Evolutionary conservation across 2,113 vertebrate species (phyloP), one percentile per base, ranked within the genome.

Genomic region (Camelus bactrianus): DNA sequence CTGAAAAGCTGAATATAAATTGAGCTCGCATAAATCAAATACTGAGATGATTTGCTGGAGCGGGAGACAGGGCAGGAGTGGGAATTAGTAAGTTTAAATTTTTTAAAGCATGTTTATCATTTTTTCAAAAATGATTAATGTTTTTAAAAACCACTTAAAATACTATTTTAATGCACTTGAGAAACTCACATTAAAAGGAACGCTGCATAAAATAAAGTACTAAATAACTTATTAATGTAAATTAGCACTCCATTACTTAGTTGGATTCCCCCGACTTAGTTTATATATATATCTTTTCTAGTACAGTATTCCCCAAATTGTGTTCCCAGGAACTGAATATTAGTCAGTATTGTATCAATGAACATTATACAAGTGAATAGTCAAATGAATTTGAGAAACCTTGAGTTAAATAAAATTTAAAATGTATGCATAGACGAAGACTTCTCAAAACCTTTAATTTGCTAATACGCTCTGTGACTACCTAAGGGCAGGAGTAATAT

Each of bases 121-220:
- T 3, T 38, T 97, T 87, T 79, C 26, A 72, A 91, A 94, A 93
- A 72, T 73, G 56, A 82, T 56, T 62, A 56, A 30, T 69, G 14
- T 48, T 92, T 76, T 91, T 6, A 77, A 93, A 92, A 48, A 65
- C 32, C 42, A 85, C 26, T 62, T 77, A 94, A 94, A 81, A 84
- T 46, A 69, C 19, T 75, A 84, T 84, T 84, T 81, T 50, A 94
- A 70, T 70, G 38, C 6, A 88, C n/a, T 24, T 62, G 48, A 92
- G 70, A 90, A 95, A 85, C 6, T 65, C 73, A 54, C 19, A 83
- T 85, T 85, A 85, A 96, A 92, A 96, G 14, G n/a, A 95, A 89
- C 12, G 54, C 32, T 69, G 6, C 5, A 90, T 50, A 77, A 96
- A 90, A 50, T 95, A 91, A 94, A 91, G 14, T 22, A 46, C 8